Evolutionary conservation across 2,113 vertebrate species (phyloP).

Genomic region (Mohoua ochrocephala): DNA sequence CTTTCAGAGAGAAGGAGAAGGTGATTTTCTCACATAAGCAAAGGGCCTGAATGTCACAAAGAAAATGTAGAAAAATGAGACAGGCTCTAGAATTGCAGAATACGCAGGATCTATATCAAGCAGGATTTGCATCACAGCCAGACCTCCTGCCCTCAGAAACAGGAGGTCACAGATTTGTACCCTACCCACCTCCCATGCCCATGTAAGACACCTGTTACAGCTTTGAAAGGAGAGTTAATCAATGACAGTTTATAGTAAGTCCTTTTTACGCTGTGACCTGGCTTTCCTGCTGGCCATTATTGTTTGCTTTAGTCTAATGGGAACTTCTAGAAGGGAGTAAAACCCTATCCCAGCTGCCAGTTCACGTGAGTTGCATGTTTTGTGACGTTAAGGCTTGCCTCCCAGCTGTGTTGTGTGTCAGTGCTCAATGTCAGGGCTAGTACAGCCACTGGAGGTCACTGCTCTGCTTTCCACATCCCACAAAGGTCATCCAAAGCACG

Average conservation of each 20-base stretch:
- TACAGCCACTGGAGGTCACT: fast-evolving
- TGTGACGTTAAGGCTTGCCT: fast-evolving
- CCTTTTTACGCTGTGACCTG: neutral
- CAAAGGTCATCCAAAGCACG: neutral
- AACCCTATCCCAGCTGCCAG: neutral
- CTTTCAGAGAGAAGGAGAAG: neutral
- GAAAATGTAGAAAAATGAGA: neutral
- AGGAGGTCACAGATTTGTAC: neutral
- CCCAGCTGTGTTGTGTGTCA: fast-evolving
- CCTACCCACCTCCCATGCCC: fast-evolving
- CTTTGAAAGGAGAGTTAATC: neutral
- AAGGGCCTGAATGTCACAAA: neutral
- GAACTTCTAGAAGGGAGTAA: neutral
- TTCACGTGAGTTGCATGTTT: neutral
- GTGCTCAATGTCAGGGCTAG: neutral
- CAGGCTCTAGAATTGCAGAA: neutral
- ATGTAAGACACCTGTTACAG: neutral
- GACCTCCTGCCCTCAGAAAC: neutral
- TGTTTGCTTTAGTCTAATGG: neutral
- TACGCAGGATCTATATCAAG: neutral
- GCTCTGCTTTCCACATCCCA: fast-evolving
- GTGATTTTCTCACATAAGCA: neutral
- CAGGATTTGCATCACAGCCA: neutral
- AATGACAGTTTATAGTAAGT: neutral
- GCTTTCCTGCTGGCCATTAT: neutral